Evolutionary conservation across 2,888 invertebrate species (phyloP), one percentile per base, ranked within the genome.

Genomic region (Nomada goodeniana): DNA sequence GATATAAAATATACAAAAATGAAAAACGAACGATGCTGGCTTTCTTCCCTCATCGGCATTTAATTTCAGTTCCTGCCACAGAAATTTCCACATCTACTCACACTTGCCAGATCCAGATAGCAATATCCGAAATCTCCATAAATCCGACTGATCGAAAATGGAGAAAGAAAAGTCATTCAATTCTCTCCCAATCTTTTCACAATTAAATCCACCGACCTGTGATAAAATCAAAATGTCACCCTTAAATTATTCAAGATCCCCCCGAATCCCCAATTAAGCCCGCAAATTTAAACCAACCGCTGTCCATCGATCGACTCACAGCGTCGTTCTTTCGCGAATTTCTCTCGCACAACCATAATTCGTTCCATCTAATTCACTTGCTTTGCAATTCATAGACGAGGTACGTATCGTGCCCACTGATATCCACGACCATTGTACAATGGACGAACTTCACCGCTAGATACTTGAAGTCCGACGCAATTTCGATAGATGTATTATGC

Each of bases 341-440:
- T 67, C 47, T 18, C 55, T 36, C 59, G 26, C 18, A 26, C 55
- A n/a, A 11, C 36, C 13, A 50, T 57, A 76, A 80, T 72, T 82
- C 79, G 80, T 81, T 86, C 75, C 78, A 44, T 55, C 67, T 78
- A 82, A 85, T 85, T 85, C 82, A 82, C 76, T 83, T 80, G 76
- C 61, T 83, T 83, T 80, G 69, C 77, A 76, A 90, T 89, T 88
- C 84, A 86, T 87, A 86, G 84, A 74, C 75, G 67, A 44, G 23
- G 79, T 67, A 44, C 68, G 65, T 60, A 65, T 55, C 60, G 64
- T 57, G 65, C 57, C 59, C 68, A 73, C 70, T 88, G 87, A 89
- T 89, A 89, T 87, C 89, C 80, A 80, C 44, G 70, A 68, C 79
- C 87, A 88, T 88, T 89, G 88, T 88, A 85, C 86, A 86, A 67